Percentiles rank a stretch among this genome's conserved stretches.
phyloP scores from a whole-genome alignment of 2,797 vertebrate species.

The Macroramphosus scolopax region DNA sequence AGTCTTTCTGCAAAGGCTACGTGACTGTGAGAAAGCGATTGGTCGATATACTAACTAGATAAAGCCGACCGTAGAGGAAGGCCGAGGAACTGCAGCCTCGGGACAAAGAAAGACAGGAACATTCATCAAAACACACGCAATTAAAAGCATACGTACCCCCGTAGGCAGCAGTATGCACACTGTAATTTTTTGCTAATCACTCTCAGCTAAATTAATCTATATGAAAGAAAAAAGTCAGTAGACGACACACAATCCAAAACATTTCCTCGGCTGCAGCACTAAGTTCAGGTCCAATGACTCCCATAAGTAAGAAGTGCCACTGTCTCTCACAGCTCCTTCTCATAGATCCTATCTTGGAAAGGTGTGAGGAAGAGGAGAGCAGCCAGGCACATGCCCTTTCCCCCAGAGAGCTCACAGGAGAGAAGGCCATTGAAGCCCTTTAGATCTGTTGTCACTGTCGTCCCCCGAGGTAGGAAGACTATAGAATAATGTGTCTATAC shows the following conservation, averaged over 20 bases:
- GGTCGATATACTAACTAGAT: slow-evolving; percentile 12
- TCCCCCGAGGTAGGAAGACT: slow-evolving; percentile 27
- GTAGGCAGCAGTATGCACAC: slow-evolving; percentile 35
- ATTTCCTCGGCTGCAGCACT: slow-evolving; percentile 47
- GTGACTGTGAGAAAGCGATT: slow-evolving; percentile 29
- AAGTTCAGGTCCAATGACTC: slow-evolving; percentile 62
- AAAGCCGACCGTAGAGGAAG: slow-evolving; percentile 12
- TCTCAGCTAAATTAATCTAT: slow-evolving; percentile 26
- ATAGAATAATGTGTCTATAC: slow-evolving; percentile 39
- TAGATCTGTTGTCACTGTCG: slow-evolving; percentile 39
- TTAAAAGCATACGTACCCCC: slow-evolving; percentile 55
- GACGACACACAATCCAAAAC: slow-evolving; percentile 12
- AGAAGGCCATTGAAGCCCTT: slow-evolving; percentile 49
- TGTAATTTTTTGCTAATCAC: slow-evolving; percentile 53
- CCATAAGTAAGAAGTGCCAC: slow-evolving; percentile 44
- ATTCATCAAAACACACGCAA: slow-evolving; percentile 4
- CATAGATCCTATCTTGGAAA: slow-evolving; percentile 45
- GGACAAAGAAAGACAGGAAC: slow-evolving; percentile 31
- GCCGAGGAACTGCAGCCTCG: slow-evolving; percentile 25
- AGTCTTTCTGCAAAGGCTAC: slow-evolving; percentile 3
- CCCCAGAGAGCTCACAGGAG: slow-evolving; percentile 32
- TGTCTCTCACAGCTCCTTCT: slow-evolving; percentile 38
- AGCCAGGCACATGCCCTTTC: slow-evolving; percentile 49
- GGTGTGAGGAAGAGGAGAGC: slow-evolving; percentile 24
- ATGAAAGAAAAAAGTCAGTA: slow-evolving; percentile 3